Conservation (phyloP, 2,797 vertebrate species). For the Mastacembelus armatus region DNA sequence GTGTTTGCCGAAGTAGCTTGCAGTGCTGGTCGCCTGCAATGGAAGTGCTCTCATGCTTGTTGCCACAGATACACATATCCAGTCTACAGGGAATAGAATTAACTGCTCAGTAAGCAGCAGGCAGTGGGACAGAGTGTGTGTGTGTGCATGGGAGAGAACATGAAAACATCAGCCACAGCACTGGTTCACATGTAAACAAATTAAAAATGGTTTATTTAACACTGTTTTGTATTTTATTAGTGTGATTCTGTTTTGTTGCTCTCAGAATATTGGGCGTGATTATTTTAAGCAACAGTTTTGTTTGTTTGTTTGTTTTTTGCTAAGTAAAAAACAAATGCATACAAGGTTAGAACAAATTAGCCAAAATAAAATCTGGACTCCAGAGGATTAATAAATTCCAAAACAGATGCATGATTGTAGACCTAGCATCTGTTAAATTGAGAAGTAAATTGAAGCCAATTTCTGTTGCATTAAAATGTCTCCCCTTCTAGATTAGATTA, state of each 20-base stretch:
- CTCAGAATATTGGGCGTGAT: too few relatives aligned
- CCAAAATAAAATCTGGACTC: not conserved
- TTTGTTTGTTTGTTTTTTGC: too few relatives aligned
- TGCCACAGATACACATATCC: constrained; percentile 42
- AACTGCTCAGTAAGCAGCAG: constrained; percentile 23
- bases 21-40: not conserved
- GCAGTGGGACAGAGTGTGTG: constrained; percentile 21
- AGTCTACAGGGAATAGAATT: constrained; percentile 26
- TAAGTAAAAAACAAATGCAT: not conserved
- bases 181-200: not conserved
- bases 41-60: constrained; percentile 6
- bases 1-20: constrained; percentile 6
- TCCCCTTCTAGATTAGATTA: not conserved
- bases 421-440: not conserved
- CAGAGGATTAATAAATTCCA: not conserved
- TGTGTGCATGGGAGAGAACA: not conserved
- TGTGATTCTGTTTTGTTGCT: too few relatives aligned
- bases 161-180: not conserved
- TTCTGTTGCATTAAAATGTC: not conserved
- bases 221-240: too few relatives aligned
- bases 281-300: too few relatives aligned
- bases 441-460: not conserved
- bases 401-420: not conserved
- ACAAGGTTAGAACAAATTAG: not conserved
- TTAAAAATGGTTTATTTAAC: not conserved